phyloP scores from a whole-genome alignment of 2,113 vertebrate genomes.

The Phrynocephalus versicolor region DNA sequence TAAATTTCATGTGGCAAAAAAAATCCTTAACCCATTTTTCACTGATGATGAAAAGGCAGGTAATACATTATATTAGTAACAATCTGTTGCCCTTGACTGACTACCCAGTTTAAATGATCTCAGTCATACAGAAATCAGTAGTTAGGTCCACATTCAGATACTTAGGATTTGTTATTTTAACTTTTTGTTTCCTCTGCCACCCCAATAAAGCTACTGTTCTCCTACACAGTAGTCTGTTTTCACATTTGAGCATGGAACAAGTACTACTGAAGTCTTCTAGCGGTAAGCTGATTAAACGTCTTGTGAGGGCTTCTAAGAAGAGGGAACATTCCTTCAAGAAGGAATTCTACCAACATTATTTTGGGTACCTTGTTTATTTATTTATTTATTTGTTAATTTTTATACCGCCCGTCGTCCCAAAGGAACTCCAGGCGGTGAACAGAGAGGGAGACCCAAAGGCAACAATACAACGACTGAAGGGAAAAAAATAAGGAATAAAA shows the following conservation, averaged over 20 bases:
- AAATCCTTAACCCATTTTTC: neutral
- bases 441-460: too few species aligned
- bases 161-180: neutral
- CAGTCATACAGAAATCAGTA: neutral
- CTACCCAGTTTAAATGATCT: neutral
- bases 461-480: too few species aligned
- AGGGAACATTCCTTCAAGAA: neutral
- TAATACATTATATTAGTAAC: neutral
- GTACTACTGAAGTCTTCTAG: neutral
- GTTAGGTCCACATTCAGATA: neutral
- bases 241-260: constrained; percentile 11
- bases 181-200: neutral
- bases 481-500: too few species aligned
- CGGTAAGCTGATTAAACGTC: neutral
- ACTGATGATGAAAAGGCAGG: neutral
- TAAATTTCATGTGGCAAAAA: neutral
- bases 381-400: too few species aligned
- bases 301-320: neutral
- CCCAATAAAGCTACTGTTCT: neutral
- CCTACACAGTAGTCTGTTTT: constrained; percentile 28
- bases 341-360: neutral
- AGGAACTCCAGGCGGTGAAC: too few species aligned
- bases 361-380: too few species aligned
- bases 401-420: too few species aligned
- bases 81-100: neutral